Conservation (phyloP, 1,140 invertebrate species). For the Drosophila subobscura region DNA sequence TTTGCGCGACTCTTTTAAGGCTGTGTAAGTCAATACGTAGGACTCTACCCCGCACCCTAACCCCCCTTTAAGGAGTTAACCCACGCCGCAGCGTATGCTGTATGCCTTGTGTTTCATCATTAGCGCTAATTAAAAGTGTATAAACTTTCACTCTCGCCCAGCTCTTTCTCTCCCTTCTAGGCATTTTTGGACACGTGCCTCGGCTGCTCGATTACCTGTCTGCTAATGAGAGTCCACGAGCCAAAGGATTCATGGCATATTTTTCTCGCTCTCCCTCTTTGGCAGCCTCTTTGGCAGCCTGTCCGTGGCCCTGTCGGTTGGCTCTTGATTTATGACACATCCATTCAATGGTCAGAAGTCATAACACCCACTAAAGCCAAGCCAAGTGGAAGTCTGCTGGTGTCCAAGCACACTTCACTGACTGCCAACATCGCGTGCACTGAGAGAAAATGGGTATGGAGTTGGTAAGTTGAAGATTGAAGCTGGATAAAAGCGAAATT, state of each 20-base stretch:
- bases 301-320: constrained; percentile 43
- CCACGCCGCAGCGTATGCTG: background rate
- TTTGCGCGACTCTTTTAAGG: constrained; percentile 68
- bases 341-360: constrained; percentile 62
- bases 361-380: constrained; percentile 52
- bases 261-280: constrained; percentile 15
- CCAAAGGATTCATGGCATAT: constrained; percentile 10
- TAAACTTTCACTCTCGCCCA: constrained; percentile 71
- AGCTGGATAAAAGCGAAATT: too few species aligned
- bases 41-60: background rate
- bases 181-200: constrained; percentile 50
- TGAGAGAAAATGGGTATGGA: background rate
- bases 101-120: constrained; percentile 63
- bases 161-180: constrained; percentile 22
- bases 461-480: too few species aligned
- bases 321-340: constrained; percentile 70
- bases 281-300: constrained; percentile 7
- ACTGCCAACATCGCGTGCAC: constrained; percentile 6
- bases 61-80: background rate
- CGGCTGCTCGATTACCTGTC: constrained; percentile 52
- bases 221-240: constrained; percentile 39
- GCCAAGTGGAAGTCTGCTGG: constrained; percentile 60
- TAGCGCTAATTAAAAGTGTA: constrained; percentile 80
- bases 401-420: constrained; percentile 49
- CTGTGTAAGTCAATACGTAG: constrained; percentile 68